Evolutionary conservation across 2,888 invertebrate genomes (phyloP).

Genomic region (Drosophila atripex): DNA sequence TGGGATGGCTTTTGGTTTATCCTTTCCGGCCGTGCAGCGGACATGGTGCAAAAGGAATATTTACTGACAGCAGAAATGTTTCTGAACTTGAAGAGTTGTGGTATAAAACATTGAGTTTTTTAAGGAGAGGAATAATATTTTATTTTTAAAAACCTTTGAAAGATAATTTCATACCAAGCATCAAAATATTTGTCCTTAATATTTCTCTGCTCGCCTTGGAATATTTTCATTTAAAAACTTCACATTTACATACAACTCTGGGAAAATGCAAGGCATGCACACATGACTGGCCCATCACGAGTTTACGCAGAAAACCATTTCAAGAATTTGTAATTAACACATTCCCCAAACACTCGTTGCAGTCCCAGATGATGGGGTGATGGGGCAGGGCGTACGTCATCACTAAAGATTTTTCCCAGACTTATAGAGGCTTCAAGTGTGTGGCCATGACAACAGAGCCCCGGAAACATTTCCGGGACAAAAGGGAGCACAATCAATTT

Average conservation of each 20-base stretch:
- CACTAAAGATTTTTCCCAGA: background rate
- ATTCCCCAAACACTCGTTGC: constrained; percentile 42
- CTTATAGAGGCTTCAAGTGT: constrained; percentile 17
- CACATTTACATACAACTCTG: background rate
- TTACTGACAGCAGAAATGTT: constrained; percentile 55
- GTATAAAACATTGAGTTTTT: background rate
- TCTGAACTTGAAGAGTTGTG: background rate
- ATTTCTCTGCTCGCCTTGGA: background rate
- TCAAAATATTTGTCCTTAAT: background rate
- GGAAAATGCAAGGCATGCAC: constrained; percentile 1
- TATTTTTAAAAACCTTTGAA: background rate
- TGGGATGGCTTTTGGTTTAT: constrained; percentile 34
- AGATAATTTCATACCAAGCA: background rate
- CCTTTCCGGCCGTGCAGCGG: constrained; percentile 51
- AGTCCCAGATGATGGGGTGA: constrained; percentile 7
- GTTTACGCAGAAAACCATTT: constrained; percentile 47
- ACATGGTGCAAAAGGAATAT: constrained; percentile 60
- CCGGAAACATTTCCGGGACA: constrained; percentile 1
- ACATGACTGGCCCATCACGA: constrained; percentile 53
- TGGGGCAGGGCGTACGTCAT: background rate
- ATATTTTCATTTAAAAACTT: background rate
- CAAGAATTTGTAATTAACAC: constrained; percentile 75
- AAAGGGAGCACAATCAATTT: constrained; percentile 60
- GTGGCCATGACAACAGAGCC: constrained; percentile 36
- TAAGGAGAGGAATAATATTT: background rate